Percentiles rank a stretch among this genome's conserved stretches.
These are phyloP conservation scores for Melolontha melolontha DNA, from an alignment of 2,888 invertebrate genomes.

Conservation along the genomic window DNA sequence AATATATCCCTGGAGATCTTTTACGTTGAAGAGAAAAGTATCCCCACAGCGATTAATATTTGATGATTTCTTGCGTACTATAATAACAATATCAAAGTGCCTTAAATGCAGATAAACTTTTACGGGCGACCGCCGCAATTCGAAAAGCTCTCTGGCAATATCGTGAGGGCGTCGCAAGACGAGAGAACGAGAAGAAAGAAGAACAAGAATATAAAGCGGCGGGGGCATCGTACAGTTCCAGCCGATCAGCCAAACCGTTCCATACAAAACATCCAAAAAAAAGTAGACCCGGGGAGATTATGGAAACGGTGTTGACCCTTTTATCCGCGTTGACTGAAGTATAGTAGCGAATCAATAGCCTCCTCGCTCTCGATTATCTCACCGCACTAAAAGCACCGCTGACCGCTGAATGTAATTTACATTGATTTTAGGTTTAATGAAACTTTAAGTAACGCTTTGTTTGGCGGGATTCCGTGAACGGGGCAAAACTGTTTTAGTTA, in stretches of 20 bases:
- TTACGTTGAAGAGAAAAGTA: conserved; percentile 9
- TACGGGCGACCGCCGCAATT: conserved; percentile 14
- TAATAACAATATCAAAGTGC: conserved; percentile 25
- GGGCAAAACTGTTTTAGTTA: conserved; percentile 45
- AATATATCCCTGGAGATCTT: conserved; percentile 14
- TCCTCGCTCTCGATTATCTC: conserved; percentile 57
- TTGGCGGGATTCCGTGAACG: conserved; percentile 48
- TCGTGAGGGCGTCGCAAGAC: too few species aligned
- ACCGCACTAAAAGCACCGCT: conserved; percentile 58
- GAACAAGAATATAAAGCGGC: not conserved
- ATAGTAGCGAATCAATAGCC: conserved; percentile 53
- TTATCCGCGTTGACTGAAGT: conserved; percentile 47
- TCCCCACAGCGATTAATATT: conserved; percentile 27
- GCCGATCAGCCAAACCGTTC: conserved; percentile 1
- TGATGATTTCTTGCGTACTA: conserved; percentile 31
- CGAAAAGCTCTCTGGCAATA: too few species aligned
- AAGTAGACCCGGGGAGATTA: conserved; percentile 30
- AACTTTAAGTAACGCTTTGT: conserved; percentile 61
- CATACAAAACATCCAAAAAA: conserved; percentile 32
- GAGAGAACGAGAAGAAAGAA: too few species aligned
- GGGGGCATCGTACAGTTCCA: not conserved
- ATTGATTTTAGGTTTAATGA: conserved; percentile 63
- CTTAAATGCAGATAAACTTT: conserved; percentile 35
- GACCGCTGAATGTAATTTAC: conserved; percentile 63
- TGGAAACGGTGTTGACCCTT: conserved; percentile 56